Base-by-base conservation (phyloP, 2,113 vertebrate species). In the Physeter macrocephalus region DNA sequence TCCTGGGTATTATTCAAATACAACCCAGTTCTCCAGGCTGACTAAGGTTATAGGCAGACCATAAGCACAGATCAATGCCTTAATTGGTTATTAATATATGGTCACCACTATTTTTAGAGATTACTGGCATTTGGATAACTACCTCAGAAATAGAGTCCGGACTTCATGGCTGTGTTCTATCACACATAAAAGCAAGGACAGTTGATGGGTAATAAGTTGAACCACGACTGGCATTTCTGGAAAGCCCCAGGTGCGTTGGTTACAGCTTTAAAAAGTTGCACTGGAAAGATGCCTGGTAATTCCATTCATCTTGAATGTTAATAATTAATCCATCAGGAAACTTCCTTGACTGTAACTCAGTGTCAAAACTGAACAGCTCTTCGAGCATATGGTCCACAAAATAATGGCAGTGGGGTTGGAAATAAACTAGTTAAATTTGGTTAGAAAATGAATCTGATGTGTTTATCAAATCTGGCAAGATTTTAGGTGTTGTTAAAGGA, bases 41-140 rank as follows among this genome's bases (percentile, higher is more conserved):
- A 88, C 43, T 87, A n/a, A 54, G 31, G 62, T 31, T 87, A 34
- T 27, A 80, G 25, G 62, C 29, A 67, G 77, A 11, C 69, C 69
- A 17, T 64, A 52, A 93, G 34, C 72, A 96, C 74, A 87, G 72
- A 84, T 31, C 62, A 89, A 95, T 72, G n/a, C 91, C 78, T 94
- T 96, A 96, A 97, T 89, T 96, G 89, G 94, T 87, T 92, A 92
- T 86, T 96, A 75, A 89, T 95, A 94, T 66, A 84, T 69, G 61
- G 41, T 54, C 49, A 39, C 27, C 93, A 39, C 91, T 98, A 95
- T 92, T 96, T 84, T 97, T 97, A 94, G 91, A 96, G 88, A 71
- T 93, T 64, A 62, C 94, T 88, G 52, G 8, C 87, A 78, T 97
- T 96, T 97, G 72, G 34, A 91, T 84, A 94, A 59, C 95, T 61